Evolutionary conservation across 2,797 vertebrate genomes (phyloP).

Genomic region (Ispidina lecontei): DNA sequence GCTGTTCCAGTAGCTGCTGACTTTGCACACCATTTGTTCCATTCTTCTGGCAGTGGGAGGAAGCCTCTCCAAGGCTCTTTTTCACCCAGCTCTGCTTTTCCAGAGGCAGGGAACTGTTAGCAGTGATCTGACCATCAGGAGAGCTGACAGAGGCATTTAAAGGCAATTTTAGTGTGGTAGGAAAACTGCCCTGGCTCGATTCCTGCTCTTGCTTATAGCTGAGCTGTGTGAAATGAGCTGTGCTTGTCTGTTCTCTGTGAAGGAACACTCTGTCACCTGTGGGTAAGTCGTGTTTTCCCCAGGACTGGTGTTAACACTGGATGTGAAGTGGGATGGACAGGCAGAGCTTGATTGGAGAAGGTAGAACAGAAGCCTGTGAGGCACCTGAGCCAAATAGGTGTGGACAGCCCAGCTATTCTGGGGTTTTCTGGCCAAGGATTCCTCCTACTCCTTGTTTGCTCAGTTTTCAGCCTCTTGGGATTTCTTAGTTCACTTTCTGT

Average conservation of each 20-base stretch:
- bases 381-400: background rate
- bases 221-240: background rate
- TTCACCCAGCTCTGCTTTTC: fast-evolving
- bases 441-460: background rate
- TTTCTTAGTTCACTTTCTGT: background rate
- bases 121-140: fast-evolving
- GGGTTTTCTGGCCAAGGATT: background rate
- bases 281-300: background rate
- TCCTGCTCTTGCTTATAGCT: background rate
- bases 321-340: fast-evolving
- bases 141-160: background rate
- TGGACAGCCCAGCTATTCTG: background rate
- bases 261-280: fast-evolving
- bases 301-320: fast-evolving
- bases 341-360: background rate
- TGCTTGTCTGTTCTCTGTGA: background rate
- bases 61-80: background rate
- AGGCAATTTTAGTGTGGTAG: background rate
- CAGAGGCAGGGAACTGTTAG: background rate
- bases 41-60: background rate
- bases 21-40: background rate
- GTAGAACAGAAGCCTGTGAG: background rate
- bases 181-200: background rate
- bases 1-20: background rate
- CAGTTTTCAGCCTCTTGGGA: background rate